A percentile compares a stretch with the other conserved stretches of the same genome.
Conservation (phyloP, 2,888 invertebrate genomes). For the Opisthograptis luteolata region DNA sequence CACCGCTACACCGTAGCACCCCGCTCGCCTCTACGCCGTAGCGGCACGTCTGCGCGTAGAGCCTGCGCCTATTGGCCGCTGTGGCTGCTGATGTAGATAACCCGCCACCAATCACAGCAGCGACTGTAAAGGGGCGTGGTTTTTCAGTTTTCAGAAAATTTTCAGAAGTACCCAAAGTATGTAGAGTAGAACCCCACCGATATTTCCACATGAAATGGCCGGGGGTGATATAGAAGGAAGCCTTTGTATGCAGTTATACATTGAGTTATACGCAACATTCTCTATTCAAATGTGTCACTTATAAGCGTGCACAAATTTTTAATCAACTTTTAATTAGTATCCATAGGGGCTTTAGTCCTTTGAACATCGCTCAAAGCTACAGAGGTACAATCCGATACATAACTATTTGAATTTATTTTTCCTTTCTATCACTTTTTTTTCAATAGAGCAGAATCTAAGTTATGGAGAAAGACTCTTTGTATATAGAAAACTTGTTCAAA, state of each 20-base stretch:
- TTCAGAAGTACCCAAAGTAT: slow-evolving; percentile 70
- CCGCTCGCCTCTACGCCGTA: slow-evolving; percentile 66
- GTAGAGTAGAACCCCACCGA: slow-evolving; percentile 57
- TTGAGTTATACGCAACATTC: slow-evolving; percentile 10
- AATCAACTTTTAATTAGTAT: too few relatives aligned
- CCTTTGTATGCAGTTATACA: slow-evolving; percentile 24
- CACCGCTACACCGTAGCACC: slow-evolving; percentile 67
- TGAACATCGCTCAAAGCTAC: too few relatives aligned
- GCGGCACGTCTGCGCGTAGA: slow-evolving; percentile 78
- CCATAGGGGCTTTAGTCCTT: too few relatives aligned
- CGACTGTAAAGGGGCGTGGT: slow-evolving; percentile 74
- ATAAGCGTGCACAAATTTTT: slow-evolving; percentile 1
- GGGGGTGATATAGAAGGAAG: slow-evolving; percentile 36
- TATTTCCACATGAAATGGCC: slow-evolving; percentile 55
- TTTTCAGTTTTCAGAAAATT: slow-evolving; percentile 79
- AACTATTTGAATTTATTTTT: too few relatives aligned
- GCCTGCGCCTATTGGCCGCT: slow-evolving; percentile 67
- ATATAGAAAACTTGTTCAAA: too few relatives aligned
- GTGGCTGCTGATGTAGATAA: slow-evolving; percentile 63
- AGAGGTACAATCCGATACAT: too few relatives aligned
- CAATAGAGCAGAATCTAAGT: too few relatives aligned
- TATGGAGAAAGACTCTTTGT: too few relatives aligned
- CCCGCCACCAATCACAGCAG: slow-evolving; percentile 64
- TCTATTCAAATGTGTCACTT: slow-evolving; percentile 9
- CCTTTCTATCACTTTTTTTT: too few relatives aligned